Evolutionary conservation across 2,113 vertebrate species (phyloP), one percentile per base, ranked within the genome.

Genomic region (Rhegmatorhina hoffmannsi): DNA sequence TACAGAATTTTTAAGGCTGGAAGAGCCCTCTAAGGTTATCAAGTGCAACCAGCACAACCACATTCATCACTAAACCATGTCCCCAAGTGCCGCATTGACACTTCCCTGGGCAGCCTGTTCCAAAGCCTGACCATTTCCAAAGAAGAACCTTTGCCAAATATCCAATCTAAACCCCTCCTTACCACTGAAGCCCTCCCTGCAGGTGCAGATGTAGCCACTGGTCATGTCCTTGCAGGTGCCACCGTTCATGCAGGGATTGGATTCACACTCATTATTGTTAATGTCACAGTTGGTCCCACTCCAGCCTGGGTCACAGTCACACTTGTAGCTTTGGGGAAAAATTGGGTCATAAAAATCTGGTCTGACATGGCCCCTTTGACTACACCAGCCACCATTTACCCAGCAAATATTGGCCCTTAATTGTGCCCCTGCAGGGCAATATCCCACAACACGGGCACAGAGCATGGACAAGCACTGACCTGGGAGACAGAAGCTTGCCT

Each of bases 181-280:
- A 90, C 99, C 99, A 0, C 98, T 99, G 98, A 99, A 99, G 87
- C 99, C 99, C 34, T 98, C 97, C 7, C 97, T 98, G 96, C 99
- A 99, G 67, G 98, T 98, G 94, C 99, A 99, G 76, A 99, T 98
- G 24, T 99, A 99, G 89, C 99, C 99, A 2, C 99, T 98, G 96
- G 99, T 99, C 99, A 99, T 99, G 96, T 99, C 99, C 92, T 98
- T 99, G 97, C 99, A 99, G 95, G 98, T 98, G 70, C 99, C 99
- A 8, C 99, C 99, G 0, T 99, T 99, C 98, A 98, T 98, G 15
- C 99, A 99, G 3, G 99, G 99, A 88, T 99, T 99, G 46, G 99
- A 99, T 56, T 99, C 99, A 9, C 99, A 99, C 95, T 99, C 99
- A 0, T 99, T 98, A 89, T 99, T 99, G 97, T 99, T 99, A 94